Evolutionary conservation across 2,888 invertebrate species (phyloP), one percentile per base, ranked within the genome.

Genomic region (Meghimatium bilineatum): DNA sequence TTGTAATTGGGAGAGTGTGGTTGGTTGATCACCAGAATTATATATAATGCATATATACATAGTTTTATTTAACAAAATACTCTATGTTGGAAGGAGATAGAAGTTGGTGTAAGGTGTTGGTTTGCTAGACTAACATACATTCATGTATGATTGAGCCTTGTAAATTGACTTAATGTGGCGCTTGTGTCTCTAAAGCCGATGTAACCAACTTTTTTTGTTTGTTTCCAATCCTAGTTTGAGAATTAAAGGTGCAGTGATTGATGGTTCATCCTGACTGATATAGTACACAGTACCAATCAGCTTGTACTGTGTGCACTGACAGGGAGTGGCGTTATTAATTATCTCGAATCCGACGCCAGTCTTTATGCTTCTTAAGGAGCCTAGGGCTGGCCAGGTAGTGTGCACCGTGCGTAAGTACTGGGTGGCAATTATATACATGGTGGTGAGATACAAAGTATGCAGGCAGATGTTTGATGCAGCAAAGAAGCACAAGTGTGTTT

Each of bases 401-500:
- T 77, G 34, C 80, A 71, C 84, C 84, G 84, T 80, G 84, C 84
- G 84, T 84, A 84, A 84, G 84, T 84, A 84, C 84, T 84, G 84
- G 69, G 84, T 84, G 84, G 84, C 84, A 84, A 84, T 84, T 44
- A 75, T 74, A 38, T 63, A 36, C 32, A 77, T 76, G 84, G 80
- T 80, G 84, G 84, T 84, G 80, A 84, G 38, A 52, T 20, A 23
- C 49, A 36, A 38, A 44, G 12, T 8, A 44, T 66, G 38, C 26
- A 17, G 38, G 29, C 69, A 8, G 60, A 44, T 23, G 63, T n/a
- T 52, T 32, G 52, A 32, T 34, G 52, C 74, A 52, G 74, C 52
- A 74, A 52, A 23, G n/a, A 74, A 52, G 74, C 74, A 74, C 52
- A 74, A 2, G 0, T 23, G 60, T n/a, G 32, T 66, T 12, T 12